phyloP scores from a whole-genome alignment of 2,888 invertebrate genomes.

The Ganaspis brasiliensis region DNA sequence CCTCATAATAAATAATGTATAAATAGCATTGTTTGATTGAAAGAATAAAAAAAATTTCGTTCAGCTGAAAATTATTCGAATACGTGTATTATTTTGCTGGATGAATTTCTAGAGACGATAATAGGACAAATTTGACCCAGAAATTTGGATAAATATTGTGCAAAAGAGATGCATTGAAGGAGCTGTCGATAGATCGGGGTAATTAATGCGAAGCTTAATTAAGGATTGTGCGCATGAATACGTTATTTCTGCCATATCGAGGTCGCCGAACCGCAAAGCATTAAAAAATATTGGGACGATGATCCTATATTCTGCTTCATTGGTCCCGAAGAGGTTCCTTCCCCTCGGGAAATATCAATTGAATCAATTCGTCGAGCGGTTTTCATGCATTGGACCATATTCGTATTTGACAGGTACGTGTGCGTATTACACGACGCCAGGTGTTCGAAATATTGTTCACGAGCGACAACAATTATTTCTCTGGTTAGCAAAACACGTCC shows the following conservation, averaged over 20 bases:
- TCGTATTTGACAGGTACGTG: conserved; percentile 52
- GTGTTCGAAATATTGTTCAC: conserved; percentile 69
- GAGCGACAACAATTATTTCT: conserved; percentile 67
- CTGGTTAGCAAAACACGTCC: conserved; percentile 10
- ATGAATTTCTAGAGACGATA: too few relatives aligned
- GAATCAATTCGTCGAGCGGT: conserved; percentile 74
- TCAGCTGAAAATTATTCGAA: too few relatives aligned
- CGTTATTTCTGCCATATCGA: conserved; percentile 31
- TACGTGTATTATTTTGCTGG: too few relatives aligned
- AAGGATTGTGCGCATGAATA: conserved; percentile 43
- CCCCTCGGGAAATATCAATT: conserved; percentile 71
- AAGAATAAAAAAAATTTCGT: too few relatives aligned
- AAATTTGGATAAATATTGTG: background rate
- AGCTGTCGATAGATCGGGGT: conserved; percentile 48
- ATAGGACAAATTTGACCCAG: too few relatives aligned
- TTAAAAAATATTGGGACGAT: conserved; percentile 66
- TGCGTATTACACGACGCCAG: conserved; percentile 67
- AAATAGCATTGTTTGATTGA: too few relatives aligned
- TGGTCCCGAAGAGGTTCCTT: conserved; percentile 60
- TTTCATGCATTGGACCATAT: conserved; percentile 68
- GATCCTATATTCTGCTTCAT: conserved; percentile 44
- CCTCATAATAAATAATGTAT: too few relatives aligned
- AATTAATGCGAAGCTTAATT: conserved; percentile 52
- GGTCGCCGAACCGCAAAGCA: conserved; percentile 53
- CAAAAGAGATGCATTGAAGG: background rate